Evolutionary conservation across 2,797 vertebrate species (phyloP), one percentile per base, ranked within the genome.

Genomic region (Crocidura indochinensis): DNA sequence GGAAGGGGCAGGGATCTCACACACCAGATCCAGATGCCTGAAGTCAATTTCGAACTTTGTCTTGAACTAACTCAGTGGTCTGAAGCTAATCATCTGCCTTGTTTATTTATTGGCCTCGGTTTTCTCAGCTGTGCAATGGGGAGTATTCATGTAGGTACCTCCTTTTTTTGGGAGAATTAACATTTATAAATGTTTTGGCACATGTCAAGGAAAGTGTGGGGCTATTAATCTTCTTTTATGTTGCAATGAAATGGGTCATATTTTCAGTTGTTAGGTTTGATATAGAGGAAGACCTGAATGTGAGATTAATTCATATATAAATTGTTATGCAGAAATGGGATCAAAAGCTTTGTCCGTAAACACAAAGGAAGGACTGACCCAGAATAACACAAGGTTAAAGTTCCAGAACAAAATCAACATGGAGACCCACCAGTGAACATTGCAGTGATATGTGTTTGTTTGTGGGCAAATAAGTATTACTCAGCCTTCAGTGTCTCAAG

Each of bases 61-160:
- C 15, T 78, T 22, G 78, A 74, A 12, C 38, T 29, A 15, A 72
- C 73, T 67, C 10, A 67, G 46, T 38, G 8, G 47, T 47, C 19
- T 51, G 64, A 62, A 88, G 74, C 47, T 87, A 56, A n/a, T 79
- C 67, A 15, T 31, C 68, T 17, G 17, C 38, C 38, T 38, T 38
- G 3, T n/a, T 83, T 51, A 31, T 56, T 29, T 83, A 31, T 71
- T 44, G n/a, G 67, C 68, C 65, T 92, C 49, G 65, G 8, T 91
- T 68, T 82, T 64, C 75, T 91, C 53, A 75, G 14, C 80, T 67
- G 9, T 72, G 27, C 20, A 67, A 79, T 38, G 22, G 11, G 56
- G 51, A 31, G 44, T n/a, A 56, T 69, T 27, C 53, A 77, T 24
- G 19, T 6, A 4, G 15, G 2, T 2, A n/a, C 20, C 5, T 72